Base-by-base conservation (phyloP, 1,140 invertebrate species). In the Caenorhabditis brenneri region DNA sequence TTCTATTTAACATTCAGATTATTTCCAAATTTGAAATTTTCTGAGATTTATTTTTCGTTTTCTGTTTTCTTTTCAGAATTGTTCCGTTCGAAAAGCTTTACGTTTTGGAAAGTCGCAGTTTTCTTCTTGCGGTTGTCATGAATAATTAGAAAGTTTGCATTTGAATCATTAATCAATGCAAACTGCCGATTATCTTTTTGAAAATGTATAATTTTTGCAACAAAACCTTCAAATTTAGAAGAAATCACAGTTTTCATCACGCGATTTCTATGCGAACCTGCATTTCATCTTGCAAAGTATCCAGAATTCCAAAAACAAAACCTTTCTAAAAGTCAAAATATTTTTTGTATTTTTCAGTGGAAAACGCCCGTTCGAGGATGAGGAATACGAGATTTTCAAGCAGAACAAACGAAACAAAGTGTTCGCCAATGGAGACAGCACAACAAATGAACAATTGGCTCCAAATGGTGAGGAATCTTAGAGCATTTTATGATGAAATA, bases 341-440 rank as follows among this genome's bases (percentile, higher is more conserved):
- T n/a, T n/a, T n/a, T n/a, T n/a, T n/a, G n/a, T n/a, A n/a, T n/a
- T 53, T 80, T 80, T 39, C 48, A 83, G 82, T 33, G 58, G 69
- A 22, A 83, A 83, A 69, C 82, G 82, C 16, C 69, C 58, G 10
- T 55, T 24, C 36, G 82, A 83, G 33, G 65, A 79, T 22, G 82
- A 74, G 24, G 33, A 74, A 36, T 65, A 83, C n/a, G 82, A 83
- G 42, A 80, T 69, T 12, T 65, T 51, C 39, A 65, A 83, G 49
- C 82, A 79, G 49, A 83, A 83, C 46, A 53, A 51, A 36, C 15
- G 69, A 7, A 83, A 83, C 24, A 65, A 65, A 15, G 19, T 58
- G 15, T 53, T 80, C n/a, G 82, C 82, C 10, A 69, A 74, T 29
- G 33, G 36, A 27, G 82, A 83, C 27, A 79, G 24, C 36, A 83